Conservation (phyloP, 2,888 invertebrate genomes). For the Mechanitis messenoides region DNA sequence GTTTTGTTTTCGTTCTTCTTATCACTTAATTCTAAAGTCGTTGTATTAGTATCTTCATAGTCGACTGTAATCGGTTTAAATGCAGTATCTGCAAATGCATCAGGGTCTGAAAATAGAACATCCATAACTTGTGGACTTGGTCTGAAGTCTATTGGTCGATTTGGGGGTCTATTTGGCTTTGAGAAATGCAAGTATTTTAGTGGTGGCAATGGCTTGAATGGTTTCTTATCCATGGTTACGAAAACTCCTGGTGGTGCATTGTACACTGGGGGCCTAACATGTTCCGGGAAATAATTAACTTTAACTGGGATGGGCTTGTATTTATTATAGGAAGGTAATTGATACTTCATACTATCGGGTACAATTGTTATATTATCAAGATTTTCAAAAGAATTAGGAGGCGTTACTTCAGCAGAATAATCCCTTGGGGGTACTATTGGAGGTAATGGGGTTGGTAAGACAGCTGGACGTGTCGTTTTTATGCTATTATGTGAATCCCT, state of each 20-base stretch:
- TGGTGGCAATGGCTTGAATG: slow-evolving; percentile 70
- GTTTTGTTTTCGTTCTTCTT: slow-evolving; percentile 42
- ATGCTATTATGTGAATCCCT: slow-evolving; percentile 41
- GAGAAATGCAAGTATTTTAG: slow-evolving; percentile 46
- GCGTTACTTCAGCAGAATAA: slow-evolving; percentile 39
- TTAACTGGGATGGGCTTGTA: slow-evolving; percentile 42
- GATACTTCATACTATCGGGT: slow-evolving; percentile 42
- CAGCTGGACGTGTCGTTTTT: slow-evolving; percentile 55
- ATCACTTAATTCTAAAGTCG: slow-evolving; percentile 34
- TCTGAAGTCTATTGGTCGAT: slow-evolving; percentile 54
- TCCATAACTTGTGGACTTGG: slow-evolving; percentile 68
- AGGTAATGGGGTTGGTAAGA: slow-evolving; percentile 51
- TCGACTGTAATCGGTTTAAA: slow-evolving; percentile 61
- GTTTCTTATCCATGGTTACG: slow-evolving; percentile 68
- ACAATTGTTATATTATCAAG: slow-evolving; percentile 45
- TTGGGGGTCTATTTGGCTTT: slow-evolving; percentile 42
- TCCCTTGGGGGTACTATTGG: slow-evolving; percentile 37
- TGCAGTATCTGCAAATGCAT: slow-evolving; percentile 49
- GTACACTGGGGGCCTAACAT: slow-evolving; percentile 62
- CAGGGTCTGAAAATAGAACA: slow-evolving; percentile 49
- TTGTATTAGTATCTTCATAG: slow-evolving; percentile 38
- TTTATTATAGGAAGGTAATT: slow-evolving; percentile 42
- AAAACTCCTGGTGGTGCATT: slow-evolving; percentile 70
- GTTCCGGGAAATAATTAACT: slow-evolving; percentile 53
- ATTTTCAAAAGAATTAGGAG: slow-evolving; percentile 36